Evolutionary conservation across 2,113 vertebrate species (phyloP).

Genomic region (Pelecanoides urinatrix): DNA sequence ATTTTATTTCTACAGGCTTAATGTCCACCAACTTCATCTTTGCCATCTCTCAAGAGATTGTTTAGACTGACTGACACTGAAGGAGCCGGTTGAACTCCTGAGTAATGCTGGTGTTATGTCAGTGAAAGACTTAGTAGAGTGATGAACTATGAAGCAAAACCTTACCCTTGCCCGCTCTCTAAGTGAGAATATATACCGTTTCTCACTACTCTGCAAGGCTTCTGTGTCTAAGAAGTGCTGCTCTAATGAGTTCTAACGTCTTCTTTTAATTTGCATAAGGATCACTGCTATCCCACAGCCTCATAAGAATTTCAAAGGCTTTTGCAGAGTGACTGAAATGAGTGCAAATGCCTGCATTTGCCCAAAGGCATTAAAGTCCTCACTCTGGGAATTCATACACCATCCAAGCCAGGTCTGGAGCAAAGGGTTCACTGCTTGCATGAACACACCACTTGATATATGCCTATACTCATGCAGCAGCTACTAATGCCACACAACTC

Average conservation of each 20-base stretch:
- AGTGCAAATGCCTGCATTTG: not conserved
- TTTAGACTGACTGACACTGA: not conserved
- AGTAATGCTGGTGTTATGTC: not conserved
- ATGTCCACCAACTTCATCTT: not conserved
- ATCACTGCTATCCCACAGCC: not conserved
- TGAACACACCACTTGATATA: fast-evolving
- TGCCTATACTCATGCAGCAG: not conserved
- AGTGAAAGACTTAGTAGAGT: not conserved
- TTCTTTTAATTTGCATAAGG: not conserved
- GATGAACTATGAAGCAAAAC: not conserved
- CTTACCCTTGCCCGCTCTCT: not conserved
- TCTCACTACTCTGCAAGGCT: not conserved
- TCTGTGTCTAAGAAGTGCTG: not conserved
- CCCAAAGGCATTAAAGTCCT: not conserved
- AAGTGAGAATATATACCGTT: not conserved
- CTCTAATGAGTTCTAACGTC: not conserved
- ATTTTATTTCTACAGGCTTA: not conserved
- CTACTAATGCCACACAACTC: too few species aligned
- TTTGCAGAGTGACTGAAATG: not conserved
- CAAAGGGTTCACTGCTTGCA: not conserved
- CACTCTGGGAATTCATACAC: not conserved
- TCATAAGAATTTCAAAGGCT: not conserved
- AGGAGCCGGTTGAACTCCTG: not conserved
- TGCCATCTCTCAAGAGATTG: not conserved
- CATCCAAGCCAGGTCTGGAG: not conserved